Evolutionary conservation across 92 coral and sea anemone species (phyloP).

Genomic region (Phymanthus crucifer): DNA sequence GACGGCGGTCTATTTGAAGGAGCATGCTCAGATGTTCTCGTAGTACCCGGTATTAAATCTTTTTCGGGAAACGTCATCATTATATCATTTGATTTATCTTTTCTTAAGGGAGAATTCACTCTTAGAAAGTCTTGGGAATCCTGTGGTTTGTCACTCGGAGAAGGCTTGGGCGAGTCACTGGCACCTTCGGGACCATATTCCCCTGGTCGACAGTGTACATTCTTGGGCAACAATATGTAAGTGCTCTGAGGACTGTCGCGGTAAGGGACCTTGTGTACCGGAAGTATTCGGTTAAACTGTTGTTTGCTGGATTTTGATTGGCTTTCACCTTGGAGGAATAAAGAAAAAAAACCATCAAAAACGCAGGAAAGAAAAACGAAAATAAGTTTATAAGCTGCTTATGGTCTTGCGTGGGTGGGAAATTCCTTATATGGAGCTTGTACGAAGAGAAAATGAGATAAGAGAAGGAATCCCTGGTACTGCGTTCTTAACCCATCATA

Average conservation of each 20-base stretch:
- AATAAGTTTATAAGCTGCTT: background rate
- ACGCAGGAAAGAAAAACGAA: background rate
- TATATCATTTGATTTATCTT: background rate
- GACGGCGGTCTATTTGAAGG: slow-evolving; percentile 50
- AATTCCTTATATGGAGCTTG: too few relatives aligned
- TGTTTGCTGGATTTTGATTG: slow-evolving; percentile 1
- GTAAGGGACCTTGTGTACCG: slow-evolving; percentile 8
- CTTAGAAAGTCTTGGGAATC: slow-evolving; percentile 27
- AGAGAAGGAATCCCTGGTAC: too few relatives aligned
- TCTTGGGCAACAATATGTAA: slow-evolving; percentile 10
- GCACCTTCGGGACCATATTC: slow-evolving; percentile 88
- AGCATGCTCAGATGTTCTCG: slow-evolving; percentile 39
- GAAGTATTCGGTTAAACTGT: background rate
- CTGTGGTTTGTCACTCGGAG: slow-evolving; percentile 44
- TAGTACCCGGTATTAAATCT: background rate
- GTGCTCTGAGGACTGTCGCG: slow-evolving; percentile 2
- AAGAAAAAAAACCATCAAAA: background rate
- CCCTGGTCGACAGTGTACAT: slow-evolving; percentile 58
- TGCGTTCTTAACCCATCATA: too few relatives aligned
- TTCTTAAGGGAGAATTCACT: background rate
- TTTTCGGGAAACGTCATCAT: slow-evolving; percentile 26
- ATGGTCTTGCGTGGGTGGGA: background rate
- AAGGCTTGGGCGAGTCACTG: slow-evolving; percentile 66
- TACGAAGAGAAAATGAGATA: too few relatives aligned
- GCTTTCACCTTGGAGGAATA: background rate